A percentile compares a stretch with the other conserved stretches of the same genome.
Evolutionary conservation across 2,797 vertebrate species (phyloP).

Genomic region (Platalea minor): DNA sequence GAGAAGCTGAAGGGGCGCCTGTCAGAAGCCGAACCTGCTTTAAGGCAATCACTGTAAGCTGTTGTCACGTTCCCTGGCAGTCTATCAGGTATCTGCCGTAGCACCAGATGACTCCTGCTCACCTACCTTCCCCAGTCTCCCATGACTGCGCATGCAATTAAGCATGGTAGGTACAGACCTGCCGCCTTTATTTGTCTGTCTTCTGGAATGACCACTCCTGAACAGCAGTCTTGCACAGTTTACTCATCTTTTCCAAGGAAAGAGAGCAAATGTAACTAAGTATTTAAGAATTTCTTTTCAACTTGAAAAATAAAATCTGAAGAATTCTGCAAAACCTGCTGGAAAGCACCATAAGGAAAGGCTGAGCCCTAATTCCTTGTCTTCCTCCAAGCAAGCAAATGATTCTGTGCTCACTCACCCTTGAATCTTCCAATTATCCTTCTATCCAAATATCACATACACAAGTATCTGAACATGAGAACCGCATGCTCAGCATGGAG

Average conservation of each 20-base stretch:
- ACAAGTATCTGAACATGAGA: neutral
- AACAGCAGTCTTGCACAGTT: neutral
- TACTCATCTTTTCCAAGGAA: neutral
- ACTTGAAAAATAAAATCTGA: neutral
- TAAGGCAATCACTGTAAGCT: conserved; percentile 84
- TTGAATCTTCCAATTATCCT: neutral
- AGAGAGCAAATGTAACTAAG: neutral
- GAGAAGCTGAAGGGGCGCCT: conserved; percentile 85
- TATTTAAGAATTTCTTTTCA: neutral
- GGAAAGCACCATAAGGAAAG: neutral
- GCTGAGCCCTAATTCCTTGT: neutral
- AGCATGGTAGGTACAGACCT: neutral
- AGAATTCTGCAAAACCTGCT: neutral
- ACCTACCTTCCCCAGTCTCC: no score
- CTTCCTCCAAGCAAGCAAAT: neutral
- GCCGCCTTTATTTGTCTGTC: neutral
- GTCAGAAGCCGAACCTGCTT: conserved; percentile 86
- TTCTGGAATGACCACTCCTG: neutral
- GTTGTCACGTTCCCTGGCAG: conserved; percentile 82
- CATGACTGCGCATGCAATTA: neutral
- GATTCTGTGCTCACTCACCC: neutral
- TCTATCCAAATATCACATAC: neutral
- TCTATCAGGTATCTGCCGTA: conserved; percentile 71
- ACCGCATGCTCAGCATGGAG: neutral
- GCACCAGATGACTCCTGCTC: neutral